Conservation (phyloP, 2,113 vertebrate genomes). For the Aphelocoma coerulescens region DNA sequence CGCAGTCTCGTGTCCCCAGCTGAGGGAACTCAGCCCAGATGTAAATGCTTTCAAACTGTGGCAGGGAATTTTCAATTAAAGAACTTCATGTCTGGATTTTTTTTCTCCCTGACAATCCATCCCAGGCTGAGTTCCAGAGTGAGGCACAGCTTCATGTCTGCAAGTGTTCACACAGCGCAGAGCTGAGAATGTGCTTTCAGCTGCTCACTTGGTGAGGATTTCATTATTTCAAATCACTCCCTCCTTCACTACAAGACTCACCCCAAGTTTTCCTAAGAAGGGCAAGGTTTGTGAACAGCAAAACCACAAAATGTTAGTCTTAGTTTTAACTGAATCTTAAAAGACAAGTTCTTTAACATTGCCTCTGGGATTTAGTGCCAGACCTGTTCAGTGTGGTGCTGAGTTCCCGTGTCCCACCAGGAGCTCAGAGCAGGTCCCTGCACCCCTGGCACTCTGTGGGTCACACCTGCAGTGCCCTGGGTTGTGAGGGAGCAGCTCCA, state of each 20-base stretch:
- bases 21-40: background rate
- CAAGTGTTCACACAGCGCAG: rapidly evolving
- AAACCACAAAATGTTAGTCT: background rate
- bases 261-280: background rate
- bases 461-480: rapidly evolving
- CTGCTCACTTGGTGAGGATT: background rate
- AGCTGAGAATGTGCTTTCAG: too few relatives aligned
- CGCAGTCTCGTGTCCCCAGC: background rate
- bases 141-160: background rate
- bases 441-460: rapidly evolving
- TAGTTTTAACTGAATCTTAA: rapidly evolving
- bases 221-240: background rate
- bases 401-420: rapidly evolving
- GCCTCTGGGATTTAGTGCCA: rapidly evolving
- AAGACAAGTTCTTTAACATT: too few relatives aligned
- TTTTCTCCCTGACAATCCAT: background rate
- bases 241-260: background rate
- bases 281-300: background rate
- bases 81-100: background rate
- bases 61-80: background rate
- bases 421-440: background rate
- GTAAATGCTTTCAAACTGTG: background rate
- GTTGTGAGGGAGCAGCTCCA: background rate
- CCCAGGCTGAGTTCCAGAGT: background rate
- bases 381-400: rapidly evolving